Conservation (phyloP, 2,113 vertebrate species). For the Hipposideros armiger region DNA sequence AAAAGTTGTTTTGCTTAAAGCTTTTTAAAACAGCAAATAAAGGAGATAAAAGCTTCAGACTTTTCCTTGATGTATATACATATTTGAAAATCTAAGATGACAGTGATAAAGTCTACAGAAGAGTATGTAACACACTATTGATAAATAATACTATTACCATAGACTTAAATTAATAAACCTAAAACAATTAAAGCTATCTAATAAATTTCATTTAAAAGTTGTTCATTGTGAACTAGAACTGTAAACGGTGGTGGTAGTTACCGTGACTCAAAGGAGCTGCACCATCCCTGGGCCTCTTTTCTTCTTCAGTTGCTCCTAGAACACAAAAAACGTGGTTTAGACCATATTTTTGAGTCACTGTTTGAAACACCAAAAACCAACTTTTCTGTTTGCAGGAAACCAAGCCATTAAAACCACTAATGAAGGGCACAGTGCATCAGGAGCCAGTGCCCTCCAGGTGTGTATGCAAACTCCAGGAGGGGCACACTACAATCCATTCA, state of each 20-base stretch:
- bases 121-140: neutral
- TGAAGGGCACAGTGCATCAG: neutral
- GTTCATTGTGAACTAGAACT: neutral
- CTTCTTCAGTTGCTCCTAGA: constrained; percentile 57
- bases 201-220: constrained; percentile 7
- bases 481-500: accelerated
- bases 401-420: accelerated
- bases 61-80: neutral
- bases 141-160: neutral
- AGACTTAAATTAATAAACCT: neutral
- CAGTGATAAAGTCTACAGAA: neutral
- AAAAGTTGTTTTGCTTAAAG: neutral
- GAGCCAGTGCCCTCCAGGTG: accelerated
- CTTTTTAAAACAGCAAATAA: neutral
- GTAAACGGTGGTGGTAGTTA: constrained; percentile 1
- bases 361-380: constrained; percentile 17
- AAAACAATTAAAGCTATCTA: neutral
- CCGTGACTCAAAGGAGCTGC: neutral
- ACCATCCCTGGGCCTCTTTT: constrained; percentile 3
- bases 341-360: neutral
- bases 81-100: neutral
- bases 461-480: neutral
- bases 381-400: neutral
- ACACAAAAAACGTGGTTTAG: constrained; percentile 18
- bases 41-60: neutral